Percentiles rank a stretch among this genome's conserved stretches.
Evolutionary conservation across 2,888 invertebrate genomes (phyloP).

Genomic region (Metacarcinus magister): DNA sequence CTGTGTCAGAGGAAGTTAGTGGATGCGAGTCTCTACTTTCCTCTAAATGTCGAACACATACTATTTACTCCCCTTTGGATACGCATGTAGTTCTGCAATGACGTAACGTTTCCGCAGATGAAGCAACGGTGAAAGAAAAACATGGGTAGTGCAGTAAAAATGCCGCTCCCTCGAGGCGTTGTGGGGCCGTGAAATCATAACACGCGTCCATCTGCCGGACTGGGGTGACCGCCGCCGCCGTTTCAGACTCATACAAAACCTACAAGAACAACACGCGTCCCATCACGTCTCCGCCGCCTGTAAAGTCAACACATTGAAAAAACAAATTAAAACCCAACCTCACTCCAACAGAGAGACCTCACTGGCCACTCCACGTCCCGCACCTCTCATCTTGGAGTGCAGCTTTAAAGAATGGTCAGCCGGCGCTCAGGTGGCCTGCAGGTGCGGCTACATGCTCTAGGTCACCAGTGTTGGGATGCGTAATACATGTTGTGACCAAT

Average conservation of each 20-base stretch:
- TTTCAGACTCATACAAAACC: neutral
- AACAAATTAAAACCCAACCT: neutral
- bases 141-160: neutral
- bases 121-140: neutral
- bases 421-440: neutral
- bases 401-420: neutral
- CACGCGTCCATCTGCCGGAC: neutral
- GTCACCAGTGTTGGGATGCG: neutral
- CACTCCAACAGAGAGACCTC: neutral
- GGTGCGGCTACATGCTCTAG: neutral
- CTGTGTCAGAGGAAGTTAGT: neutral
- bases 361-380: neutral
- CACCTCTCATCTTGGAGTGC: neutral
- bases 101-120: neutral
- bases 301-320: slow-evolving; percentile 26
- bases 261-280: slow-evolving; percentile 14
- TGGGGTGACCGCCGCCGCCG: neutral
- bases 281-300: slow-evolving; percentile 1
- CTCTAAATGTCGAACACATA: neutral
- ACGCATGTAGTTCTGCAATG: neutral
- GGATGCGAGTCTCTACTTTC: neutral
- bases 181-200: neutral
- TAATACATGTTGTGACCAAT: neutral
- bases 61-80: neutral
- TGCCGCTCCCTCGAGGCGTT: neutral